Evolutionary conservation across 2,113 vertebrate genomes (phyloP).

Genomic region (Neotoma lepida): DNA sequence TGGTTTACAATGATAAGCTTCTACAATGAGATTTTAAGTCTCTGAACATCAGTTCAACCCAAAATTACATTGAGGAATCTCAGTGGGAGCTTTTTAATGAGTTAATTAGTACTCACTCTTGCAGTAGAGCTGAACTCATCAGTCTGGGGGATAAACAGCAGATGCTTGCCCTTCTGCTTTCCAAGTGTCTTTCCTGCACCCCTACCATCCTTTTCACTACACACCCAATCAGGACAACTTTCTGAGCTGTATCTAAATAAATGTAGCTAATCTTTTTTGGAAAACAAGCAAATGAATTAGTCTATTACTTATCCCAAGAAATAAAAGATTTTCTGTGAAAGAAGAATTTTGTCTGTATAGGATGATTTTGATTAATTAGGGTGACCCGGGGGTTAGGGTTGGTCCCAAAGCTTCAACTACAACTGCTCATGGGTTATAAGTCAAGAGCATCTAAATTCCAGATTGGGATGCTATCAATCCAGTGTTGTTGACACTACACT

Average conservation of each 20-base stretch:
- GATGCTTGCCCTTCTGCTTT: conserved; percentile 51
- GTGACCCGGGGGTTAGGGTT: not conserved
- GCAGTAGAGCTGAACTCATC: conserved; percentile 54
- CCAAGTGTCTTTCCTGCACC: not conserved
- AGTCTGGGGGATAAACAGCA: conserved; percentile 63
- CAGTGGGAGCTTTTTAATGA: conserved; percentile 65
- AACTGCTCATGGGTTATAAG: not conserved
- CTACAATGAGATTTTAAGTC: conserved; percentile 48
- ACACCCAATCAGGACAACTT: not conserved
- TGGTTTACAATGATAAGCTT: conserved; percentile 41
- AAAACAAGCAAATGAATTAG: conserved; percentile 17
- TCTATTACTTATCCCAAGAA: not conserved
- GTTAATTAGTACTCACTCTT: conserved; percentile 72
- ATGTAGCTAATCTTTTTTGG: not conserved
- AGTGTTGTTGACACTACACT: not conserved
- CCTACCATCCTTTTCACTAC: not conserved
- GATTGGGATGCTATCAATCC: not conserved
- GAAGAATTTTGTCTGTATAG: not conserved
- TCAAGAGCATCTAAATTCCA: conserved; percentile 25
- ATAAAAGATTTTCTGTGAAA: not conserved
- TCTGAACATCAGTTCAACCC: conserved; percentile 55
- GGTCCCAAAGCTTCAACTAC: not conserved
- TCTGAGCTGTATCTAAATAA: conserved; percentile 15
- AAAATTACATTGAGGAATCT: conserved; percentile 66
- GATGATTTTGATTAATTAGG: not conserved